These are phyloP conservation scores for Cephus cinctus DNA, from an alignment of 1,140 invertebrate genomes.

Conservation along the genomic window DNA sequence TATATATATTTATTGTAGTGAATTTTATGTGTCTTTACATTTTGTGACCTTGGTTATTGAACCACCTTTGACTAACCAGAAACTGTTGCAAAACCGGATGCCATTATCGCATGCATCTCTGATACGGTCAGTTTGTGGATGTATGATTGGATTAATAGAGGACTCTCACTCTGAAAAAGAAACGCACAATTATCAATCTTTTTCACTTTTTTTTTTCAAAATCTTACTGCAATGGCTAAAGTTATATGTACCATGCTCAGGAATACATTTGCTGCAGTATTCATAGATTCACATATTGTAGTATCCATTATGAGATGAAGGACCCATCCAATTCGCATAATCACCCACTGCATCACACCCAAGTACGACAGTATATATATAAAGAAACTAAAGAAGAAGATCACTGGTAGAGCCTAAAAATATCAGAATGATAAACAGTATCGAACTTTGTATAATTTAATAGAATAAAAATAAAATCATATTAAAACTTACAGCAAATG, in stretches of 20 bases:
- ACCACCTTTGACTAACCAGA: conserved; percentile 75
- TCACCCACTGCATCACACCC: conserved; percentile 84
- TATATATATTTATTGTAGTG: too few species aligned
- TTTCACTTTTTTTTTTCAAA: background rate
- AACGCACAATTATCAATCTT: conserved; percentile 11
- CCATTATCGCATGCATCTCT: conserved; percentile 91
- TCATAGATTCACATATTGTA: conserved; percentile 89
- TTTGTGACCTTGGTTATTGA: too few species aligned
- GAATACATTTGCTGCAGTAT: conserved; percentile 87
- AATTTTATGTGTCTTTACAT: too few species aligned
- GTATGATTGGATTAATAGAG: conserved; percentile 85
- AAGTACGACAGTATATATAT: conserved; percentile 86
- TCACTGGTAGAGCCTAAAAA: conserved; percentile 75
- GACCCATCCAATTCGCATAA: conserved; percentile 78
- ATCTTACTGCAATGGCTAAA: too few species aligned
- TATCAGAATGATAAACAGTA: conserved; percentile 11
- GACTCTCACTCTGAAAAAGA: conserved; percentile 77
- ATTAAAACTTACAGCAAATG: conserved; percentile 70
- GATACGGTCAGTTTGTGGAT: conserved; percentile 80
- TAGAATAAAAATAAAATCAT: conserved; percentile 8
- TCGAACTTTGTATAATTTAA: conserved; percentile 1
- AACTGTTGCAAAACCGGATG: conserved; percentile 92
- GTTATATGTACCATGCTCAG: conserved; percentile 73
- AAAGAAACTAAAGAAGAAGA: conserved; percentile 89
- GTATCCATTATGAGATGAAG: conserved; percentile 76